A percentile compares a stretch with the other conserved stretches of the same genome.
Conservation (phyloP, 2,113 vertebrate genomes). For the Ptyas mucosa region DNA sequence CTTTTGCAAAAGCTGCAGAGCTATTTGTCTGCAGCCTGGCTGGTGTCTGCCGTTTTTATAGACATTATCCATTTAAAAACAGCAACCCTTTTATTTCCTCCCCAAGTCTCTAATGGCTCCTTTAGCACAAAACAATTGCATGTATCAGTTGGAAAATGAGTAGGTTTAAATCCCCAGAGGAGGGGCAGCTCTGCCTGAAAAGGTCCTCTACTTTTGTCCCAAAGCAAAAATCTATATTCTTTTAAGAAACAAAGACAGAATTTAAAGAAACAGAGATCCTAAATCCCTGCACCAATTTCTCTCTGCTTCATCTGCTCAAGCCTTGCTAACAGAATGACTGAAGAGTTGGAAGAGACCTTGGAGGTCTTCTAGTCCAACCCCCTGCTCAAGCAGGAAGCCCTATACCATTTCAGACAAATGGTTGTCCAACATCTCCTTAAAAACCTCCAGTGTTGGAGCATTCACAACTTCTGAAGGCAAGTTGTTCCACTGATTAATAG, state of each 20-base stretch:
- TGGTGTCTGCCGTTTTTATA: background rate
- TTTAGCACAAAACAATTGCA: background rate
- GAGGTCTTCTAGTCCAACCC: too few relatives aligned
- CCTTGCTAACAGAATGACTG: too few relatives aligned
- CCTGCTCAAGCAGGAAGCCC: too few relatives aligned
- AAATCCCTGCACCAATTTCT: background rate
- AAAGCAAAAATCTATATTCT: background rate
- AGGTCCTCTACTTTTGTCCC: background rate
- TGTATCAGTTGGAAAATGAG: background rate
- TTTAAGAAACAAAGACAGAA: background rate
- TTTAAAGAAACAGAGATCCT: background rate
- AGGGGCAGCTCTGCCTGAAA: background rate
- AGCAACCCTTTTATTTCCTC: background rate
- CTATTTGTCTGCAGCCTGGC: background rate
- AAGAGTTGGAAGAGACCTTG: too few relatives aligned
- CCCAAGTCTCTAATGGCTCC: background rate
- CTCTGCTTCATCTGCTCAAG: background rate
- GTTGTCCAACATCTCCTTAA: too few relatives aligned
- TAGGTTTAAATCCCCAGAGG: background rate
- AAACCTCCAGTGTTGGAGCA: too few relatives aligned
- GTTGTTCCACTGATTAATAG: too few relatives aligned
- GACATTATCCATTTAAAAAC: background rate
- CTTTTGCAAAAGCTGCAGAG: background rate
- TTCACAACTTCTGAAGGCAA: too few relatives aligned
- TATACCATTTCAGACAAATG: too few relatives aligned